A percentile compares a stretch with the other conserved stretches of the same genome.
These are phyloP conservation scores for Luperina testacea DNA, from an alignment of 2,888 invertebrate genomes.

Conservation along the genomic window DNA sequence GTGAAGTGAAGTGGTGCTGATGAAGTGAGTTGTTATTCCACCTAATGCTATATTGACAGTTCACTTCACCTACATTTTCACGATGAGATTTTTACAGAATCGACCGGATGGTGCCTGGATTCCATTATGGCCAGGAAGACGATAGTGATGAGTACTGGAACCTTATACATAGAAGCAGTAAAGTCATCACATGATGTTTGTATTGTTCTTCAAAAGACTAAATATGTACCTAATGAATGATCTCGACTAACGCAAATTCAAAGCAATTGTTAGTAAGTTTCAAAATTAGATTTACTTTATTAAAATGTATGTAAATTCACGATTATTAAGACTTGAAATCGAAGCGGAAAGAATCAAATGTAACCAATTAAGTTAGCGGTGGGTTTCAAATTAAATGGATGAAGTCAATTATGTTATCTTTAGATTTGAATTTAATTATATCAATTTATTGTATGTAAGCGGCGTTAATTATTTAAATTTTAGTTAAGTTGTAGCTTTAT, in stretches of 20 bases:
- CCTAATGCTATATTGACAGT: too few species aligned
- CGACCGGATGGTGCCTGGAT: not conserved
- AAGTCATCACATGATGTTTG: too few species aligned
- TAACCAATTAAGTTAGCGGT: slow-evolving; percentile 57
- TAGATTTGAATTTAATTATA: slow-evolving; percentile 57
- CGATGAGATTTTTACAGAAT: not conserved
- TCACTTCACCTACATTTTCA: not conserved
- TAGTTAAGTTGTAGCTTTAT: slow-evolving; percentile 34
- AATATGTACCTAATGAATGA: not conserved
- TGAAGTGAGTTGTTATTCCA: too few species aligned
- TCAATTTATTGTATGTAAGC: slow-evolving; percentile 56
- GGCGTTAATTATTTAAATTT: slow-evolving; percentile 45
- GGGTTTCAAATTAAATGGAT: slow-evolving; percentile 59
- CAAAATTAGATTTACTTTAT: slow-evolving; percentile 25
- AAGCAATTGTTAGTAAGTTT: not conserved
- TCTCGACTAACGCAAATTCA: not conserved
- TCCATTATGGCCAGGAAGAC: not conserved
- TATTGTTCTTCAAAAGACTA: not conserved
- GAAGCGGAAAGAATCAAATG: slow-evolving; percentile 60
- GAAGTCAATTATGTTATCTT: slow-evolving; percentile 59
- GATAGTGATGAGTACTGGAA: not conserved
- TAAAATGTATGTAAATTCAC: slow-evolving; percentile 39
- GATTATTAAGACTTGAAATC: slow-evolving; percentile 46
- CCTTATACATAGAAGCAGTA: not conserved
- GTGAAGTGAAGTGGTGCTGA: too few species aligned